Evolutionary conservation across 2,113 vertebrate species (phyloP).

Genomic region (Strigops habroptila): DNA sequence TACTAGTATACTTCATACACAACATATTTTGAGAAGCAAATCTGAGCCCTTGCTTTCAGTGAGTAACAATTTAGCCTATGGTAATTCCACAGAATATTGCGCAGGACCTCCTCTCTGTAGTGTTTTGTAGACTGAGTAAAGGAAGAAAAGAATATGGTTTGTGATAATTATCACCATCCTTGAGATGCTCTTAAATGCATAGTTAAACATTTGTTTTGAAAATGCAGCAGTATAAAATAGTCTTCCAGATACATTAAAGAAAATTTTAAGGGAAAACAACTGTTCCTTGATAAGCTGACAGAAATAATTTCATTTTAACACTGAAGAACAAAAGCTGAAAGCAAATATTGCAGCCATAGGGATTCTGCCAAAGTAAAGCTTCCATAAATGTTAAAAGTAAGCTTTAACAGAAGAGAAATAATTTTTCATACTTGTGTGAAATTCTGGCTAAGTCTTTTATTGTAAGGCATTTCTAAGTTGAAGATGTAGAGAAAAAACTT

Average conservation of each 20-base stretch:
- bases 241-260: background rate
- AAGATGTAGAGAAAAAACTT: background rate
- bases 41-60: background rate
- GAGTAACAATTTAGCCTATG: background rate
- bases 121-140: background rate
- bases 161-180: background rate
- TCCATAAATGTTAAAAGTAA: background rate
- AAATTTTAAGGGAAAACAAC: conserved; percentile 1
- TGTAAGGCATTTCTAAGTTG: background rate
- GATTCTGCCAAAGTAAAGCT: background rate
- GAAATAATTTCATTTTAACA: conserved; percentile 1
- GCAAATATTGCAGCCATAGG: background rate
- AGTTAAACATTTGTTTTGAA: background rate
- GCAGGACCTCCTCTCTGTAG: background rate
- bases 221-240: background rate
- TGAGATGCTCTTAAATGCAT: background rate
- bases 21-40: background rate
- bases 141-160: background rate
- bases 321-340: background rate
- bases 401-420: background rate
- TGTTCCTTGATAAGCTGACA: background rate
- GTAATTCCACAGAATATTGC: background rate
- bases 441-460: background rate
- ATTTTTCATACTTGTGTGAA: background rate
- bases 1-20: background rate